Base-by-base conservation (phyloP, 2,113 vertebrate species). In the Andinoacara biseriatus region DNA sequence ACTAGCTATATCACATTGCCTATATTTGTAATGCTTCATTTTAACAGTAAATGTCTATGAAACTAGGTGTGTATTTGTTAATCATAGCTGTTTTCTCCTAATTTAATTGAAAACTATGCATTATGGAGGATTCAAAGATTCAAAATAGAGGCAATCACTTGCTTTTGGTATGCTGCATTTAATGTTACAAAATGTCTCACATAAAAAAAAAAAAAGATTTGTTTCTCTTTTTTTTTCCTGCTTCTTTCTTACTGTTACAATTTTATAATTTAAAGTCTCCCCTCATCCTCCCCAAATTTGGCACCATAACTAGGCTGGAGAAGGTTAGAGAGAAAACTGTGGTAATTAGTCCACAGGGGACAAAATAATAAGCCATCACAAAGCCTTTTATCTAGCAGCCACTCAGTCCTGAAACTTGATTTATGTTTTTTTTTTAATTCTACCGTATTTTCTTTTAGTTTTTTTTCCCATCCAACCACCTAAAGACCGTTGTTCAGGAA, bases 261-360 rank as follows among this genome's bases (percentile, higher is more conserved):
- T 87, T 87, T 72, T 33, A 33, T 33, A 6, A 33, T 33, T 33
- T 33, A 59, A 86, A 86, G 67, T 65, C 35, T 46, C 57, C 49
- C 61, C 72, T 59, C 56, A 57, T 57, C 69, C 78, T 85, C 56
- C 52, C 72, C 20, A 54, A 91, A 90, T 90, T 90, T 93, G 93
- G 91, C 93, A 88, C 82, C 56, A 60, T 84, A 86, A 83, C 91
- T 82, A 86, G 91, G 89, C 83, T 92, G 86, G 89, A 91, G 91
- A 93, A 89, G 91, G 93, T 89, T 90, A 87, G 60, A 88, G 85
- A 91, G 85, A 87, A 92, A 92, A 87, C 86, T 86, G 87, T 90
- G 90, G 91, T 94, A 94, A 94, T 94, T 91, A 92, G 93, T 93
- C 92, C 92, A 89, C 91, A 81, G 88, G 91, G 92, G 90, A 92